Percentiles rank a stretch among this genome's conserved stretches.
Conservation (phyloP, 2,113 vertebrate species). For the Cromileptes altivelis region DNA sequence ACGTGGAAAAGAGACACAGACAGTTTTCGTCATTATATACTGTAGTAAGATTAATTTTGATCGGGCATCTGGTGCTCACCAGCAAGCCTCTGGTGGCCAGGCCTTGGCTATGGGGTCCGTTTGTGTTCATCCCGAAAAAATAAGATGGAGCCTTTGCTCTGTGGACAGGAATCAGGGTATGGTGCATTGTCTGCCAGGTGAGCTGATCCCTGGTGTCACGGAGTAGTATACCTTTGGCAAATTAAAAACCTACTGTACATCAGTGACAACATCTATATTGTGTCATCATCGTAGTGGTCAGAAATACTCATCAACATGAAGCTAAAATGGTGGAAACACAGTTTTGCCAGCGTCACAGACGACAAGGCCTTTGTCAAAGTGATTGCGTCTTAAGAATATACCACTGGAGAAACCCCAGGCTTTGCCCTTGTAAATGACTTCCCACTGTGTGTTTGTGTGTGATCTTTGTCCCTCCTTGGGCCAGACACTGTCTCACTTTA, state of each 20-base stretch:
- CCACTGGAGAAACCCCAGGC: constrained; percentile 7
- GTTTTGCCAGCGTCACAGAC: neutral
- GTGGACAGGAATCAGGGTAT: no score
- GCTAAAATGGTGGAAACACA: neutral
- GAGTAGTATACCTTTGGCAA: no score
- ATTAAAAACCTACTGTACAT: neutral
- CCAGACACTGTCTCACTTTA: constrained; percentile 64
- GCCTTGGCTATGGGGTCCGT: no score
- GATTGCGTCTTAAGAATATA: neutral
- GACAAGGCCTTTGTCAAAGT: neutral
- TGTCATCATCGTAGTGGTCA: neutral
- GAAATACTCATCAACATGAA: neutral
- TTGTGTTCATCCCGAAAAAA: no score
- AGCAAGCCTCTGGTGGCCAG: no score
- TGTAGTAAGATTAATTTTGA: no score
- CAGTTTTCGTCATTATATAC: no score
- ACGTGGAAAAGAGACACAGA: no score
- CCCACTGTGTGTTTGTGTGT: constrained; percentile 30
- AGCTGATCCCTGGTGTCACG: no score
- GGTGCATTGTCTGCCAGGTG: no score
- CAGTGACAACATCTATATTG: neutral
- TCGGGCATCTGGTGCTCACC: no score
- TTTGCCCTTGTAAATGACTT: constrained; percentile 13
- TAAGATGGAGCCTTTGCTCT: no score
- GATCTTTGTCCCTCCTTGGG: constrained; percentile 43